Percentiles rank a stretch among this genome's conserved stretches.
phyloP scores from a whole-genome alignment of 2,797 vertebrate species.

The Atherinosoma microstoma region DNA sequence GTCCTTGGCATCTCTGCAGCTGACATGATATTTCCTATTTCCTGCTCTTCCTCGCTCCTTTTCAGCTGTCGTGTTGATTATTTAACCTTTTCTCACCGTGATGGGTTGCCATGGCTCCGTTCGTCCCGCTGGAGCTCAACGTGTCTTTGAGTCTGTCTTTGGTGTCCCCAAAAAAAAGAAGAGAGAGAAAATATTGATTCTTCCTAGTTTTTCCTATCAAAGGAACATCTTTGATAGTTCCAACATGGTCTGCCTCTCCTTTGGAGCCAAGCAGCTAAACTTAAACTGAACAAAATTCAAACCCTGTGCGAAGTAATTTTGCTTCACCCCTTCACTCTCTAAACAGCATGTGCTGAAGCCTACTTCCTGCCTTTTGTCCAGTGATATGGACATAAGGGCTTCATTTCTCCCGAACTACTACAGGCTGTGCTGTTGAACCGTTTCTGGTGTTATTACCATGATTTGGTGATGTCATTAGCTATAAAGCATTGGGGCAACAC shows the following conservation, averaged over 20 bases:
- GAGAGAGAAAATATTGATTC: too few species aligned
- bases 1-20: constrained; percentile 1
- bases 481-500: constrained; percentile 10
- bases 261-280: too few species aligned
- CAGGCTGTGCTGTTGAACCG: neutral
- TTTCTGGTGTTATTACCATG: neutral
- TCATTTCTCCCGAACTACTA: neutral
- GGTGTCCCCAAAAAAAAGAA: neutral
- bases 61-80: constrained; percentile 36
- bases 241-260: too few species aligned
- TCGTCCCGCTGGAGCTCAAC: constrained; percentile 23
- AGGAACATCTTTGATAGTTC: too few species aligned
- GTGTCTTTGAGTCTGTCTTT: constrained; percentile 27
- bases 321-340: neutral
- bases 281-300: too few species aligned
- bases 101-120: constrained; percentile 40
- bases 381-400: neutral
- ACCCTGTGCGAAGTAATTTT: too few species aligned
- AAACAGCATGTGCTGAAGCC: neutral
- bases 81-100: constrained; percentile 18
- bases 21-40: constrained; percentile 24
- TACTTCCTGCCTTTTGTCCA: neutral
- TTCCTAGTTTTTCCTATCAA: neutral
- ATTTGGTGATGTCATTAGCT: constrained; percentile 13
- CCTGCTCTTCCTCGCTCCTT: constrained; percentile 12